phyloP scores from a whole-genome alignment of 2,797 vertebrate genomes.

The Mus spretus region DNA sequence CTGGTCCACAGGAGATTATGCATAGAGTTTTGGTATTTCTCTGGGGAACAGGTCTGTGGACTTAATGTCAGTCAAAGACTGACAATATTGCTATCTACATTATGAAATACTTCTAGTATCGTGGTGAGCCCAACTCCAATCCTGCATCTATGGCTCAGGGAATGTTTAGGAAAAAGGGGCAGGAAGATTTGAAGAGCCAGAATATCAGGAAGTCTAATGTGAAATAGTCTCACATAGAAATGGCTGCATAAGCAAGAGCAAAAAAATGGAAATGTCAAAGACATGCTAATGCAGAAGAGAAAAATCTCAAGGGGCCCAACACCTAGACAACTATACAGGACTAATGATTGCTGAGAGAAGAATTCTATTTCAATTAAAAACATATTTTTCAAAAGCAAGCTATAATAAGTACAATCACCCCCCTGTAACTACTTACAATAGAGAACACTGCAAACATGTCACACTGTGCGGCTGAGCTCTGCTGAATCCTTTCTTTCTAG shows the following conservation, averaged over 20 bases:
- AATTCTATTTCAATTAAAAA: not conserved
- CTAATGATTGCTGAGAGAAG: not conserved
- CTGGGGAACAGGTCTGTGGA: not conserved
- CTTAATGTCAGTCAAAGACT: not conserved
- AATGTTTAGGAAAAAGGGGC: not conserved
- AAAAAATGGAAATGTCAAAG: not conserved
- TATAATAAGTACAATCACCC: not conserved
- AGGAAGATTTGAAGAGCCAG: not conserved
- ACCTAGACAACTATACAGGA: not conserved
- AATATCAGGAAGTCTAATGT: not conserved
- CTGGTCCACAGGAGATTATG: no score
- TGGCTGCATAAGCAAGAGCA: not conserved
- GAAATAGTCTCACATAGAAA: not conserved
- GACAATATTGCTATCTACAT: not conserved
- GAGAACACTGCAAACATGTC: not conserved
- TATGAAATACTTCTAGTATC: not conserved
- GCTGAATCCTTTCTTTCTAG: not conserved
- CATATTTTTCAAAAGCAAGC: not conserved
- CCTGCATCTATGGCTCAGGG: not conserved
- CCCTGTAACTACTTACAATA: not conserved
- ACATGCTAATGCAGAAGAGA: not conserved
- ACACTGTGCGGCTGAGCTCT: accelerated
- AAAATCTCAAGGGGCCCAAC: not conserved
- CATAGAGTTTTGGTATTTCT: not conserved
- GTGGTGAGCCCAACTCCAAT: not conserved